phyloP scores from a whole-genome alignment of 2,797 vertebrate species.

The Sebastes matsubarae region DNA sequence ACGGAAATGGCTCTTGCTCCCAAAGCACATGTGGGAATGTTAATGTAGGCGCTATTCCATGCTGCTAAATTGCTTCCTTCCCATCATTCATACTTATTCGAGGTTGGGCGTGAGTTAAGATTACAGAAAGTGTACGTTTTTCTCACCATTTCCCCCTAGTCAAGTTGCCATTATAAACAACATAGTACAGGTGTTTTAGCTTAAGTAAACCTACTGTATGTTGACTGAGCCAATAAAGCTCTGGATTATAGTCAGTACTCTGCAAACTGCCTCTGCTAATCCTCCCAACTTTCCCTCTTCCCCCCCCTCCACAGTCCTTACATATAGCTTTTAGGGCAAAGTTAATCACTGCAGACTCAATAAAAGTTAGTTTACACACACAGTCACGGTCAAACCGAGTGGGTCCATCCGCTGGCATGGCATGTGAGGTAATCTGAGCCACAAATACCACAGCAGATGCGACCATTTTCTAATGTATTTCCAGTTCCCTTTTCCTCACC shows the following conservation, averaged over 20 bases:
- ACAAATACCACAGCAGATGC: conserved; percentile 47
- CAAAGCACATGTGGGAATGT: conserved; percentile 65
- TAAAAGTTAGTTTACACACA: conserved; percentile 33
- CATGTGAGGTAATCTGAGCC: conserved; percentile 56
- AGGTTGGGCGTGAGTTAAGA: background rate
- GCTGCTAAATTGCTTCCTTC: conserved; percentile 54
- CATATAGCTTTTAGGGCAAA: conserved; percentile 19
- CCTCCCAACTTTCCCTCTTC: conserved; percentile 11
- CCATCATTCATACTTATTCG: conserved; percentile 13
- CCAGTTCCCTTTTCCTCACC: conserved; percentile 52
- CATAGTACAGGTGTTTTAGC: conserved; percentile 18
- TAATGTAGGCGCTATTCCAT: conserved; percentile 31
- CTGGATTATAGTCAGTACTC: conserved; percentile 38
- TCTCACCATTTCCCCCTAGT: background rate
- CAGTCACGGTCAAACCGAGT: conserved; percentile 28
- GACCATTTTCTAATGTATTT: conserved; percentile 68
- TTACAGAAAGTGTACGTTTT: background rate
- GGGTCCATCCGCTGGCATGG: conserved; percentile 8
- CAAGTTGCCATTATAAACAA: conserved; percentile 5
- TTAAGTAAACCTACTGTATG: conserved; percentile 25
- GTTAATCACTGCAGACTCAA: conserved; percentile 21
- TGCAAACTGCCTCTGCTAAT: conserved; percentile 42
- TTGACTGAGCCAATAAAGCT: conserved; percentile 33
- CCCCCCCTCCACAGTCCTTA: background rate
- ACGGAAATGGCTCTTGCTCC: conserved; percentile 65